These are phyloP conservation scores for Drosophila pruinosa DNA, from an alignment of 1,140 invertebrate species.

Conservation along the genomic window DNA sequence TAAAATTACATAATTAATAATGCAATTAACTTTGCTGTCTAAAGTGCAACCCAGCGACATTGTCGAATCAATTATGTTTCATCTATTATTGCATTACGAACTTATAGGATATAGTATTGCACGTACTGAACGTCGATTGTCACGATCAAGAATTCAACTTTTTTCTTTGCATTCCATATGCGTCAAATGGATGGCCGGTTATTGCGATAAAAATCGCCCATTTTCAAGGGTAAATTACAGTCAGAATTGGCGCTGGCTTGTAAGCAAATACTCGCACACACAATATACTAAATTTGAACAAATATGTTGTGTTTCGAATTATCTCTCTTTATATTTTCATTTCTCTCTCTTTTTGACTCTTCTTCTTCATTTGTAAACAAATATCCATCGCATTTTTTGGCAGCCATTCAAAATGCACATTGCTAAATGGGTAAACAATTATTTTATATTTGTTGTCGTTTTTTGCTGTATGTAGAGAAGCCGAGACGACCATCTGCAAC, in stretches of 20 bases:
- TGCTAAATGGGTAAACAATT: conserved; percentile 58
- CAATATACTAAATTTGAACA: no score
- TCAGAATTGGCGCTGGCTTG: no score
- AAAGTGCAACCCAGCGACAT: conserved; percentile 15
- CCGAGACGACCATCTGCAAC: conserved; percentile 7
- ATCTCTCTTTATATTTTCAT: background rate
- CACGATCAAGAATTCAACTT: no score
- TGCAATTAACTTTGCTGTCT: background rate
- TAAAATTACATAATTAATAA: no score
- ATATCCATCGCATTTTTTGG: conserved; percentile 46
- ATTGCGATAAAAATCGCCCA: no score
- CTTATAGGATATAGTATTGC: background rate
- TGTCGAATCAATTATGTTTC: conserved; percentile 54
- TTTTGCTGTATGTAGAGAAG: background rate
- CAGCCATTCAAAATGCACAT: conserved; percentile 52
- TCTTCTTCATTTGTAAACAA: conserved; percentile 21
- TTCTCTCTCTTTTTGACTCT: background rate
- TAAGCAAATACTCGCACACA: no score
- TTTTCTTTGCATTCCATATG: no score
- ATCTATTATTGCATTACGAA: conserved; percentile 21
- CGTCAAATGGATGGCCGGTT: no score
- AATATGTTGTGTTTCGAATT: no score
- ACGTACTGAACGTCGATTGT: no score
- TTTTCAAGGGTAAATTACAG: no score
- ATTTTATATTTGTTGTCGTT: conserved; percentile 59